These are phyloP conservation scores for Mormyrops boulengeri DNA, from an alignment of 2,797 vertebrate species.

Conservation along the genomic window DNA sequence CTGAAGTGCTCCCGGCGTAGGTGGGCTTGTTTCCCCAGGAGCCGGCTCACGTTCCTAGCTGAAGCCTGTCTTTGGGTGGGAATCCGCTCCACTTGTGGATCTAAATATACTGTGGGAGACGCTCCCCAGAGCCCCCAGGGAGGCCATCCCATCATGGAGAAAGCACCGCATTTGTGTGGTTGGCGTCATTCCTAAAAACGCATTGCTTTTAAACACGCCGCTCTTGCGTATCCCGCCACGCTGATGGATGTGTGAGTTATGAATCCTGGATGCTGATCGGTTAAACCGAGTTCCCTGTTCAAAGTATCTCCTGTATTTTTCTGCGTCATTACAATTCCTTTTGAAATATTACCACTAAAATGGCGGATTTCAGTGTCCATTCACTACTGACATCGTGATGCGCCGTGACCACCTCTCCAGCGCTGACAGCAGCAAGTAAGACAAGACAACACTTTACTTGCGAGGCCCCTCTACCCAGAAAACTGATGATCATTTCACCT, in stretches of 20 bases:
- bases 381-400: not conserved
- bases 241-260: not conserved
- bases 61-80: not conserved
- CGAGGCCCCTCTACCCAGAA: not conserved
- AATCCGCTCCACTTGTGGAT: not conserved
- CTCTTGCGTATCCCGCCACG: not conserved
- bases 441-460: not conserved
- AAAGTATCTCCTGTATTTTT: not conserved
- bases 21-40: not conserved
- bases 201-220: not conserved
- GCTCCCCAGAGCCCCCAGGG: not conserved
- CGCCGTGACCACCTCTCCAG: not conserved
- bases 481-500: not conserved
- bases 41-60: not conserved
- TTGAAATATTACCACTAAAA: not conserved
- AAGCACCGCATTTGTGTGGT: not conserved
- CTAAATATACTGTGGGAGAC: not conserved
- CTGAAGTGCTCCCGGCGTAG: not conserved
- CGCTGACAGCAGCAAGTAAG: not conserved
- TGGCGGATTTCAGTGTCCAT: not conserved
- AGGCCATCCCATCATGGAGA: not conserved
- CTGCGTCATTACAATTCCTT: not conserved
- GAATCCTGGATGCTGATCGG: not conserved
- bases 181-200: not conserved
- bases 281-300: not conserved